These are phyloP conservation scores for Streptopelia turtur DNA, from an alignment of 2,797 vertebrate species.

Conservation along the genomic window DNA sequence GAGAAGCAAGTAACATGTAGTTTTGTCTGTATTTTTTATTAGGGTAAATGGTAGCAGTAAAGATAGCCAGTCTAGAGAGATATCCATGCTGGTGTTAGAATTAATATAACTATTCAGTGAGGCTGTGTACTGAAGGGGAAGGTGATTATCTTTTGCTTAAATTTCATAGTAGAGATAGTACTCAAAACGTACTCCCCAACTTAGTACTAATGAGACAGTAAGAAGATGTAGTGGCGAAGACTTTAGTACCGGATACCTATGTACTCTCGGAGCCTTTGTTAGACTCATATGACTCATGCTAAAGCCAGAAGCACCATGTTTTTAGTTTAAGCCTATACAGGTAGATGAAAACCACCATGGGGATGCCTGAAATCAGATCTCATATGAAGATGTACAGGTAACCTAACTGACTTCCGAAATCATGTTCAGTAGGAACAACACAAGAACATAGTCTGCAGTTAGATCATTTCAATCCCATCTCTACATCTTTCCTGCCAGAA, in stretches of 20 bases:
- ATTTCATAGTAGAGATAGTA: background rate
- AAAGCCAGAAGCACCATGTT: background rate
- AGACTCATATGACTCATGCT: too few relatives aligned
- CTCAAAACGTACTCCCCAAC: background rate
- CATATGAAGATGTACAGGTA: background rate
- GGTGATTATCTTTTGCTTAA: background rate
- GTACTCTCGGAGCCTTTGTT: background rate
- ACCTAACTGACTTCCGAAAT: background rate
- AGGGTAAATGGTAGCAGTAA: background rate
- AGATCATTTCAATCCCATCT: background rate
- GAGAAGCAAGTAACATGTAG: background rate
- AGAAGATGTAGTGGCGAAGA: background rate
- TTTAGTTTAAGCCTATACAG: background rate
- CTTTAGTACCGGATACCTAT: rapidly evolving
- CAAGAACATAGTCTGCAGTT: rapidly evolving
- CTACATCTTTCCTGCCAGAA: background rate
- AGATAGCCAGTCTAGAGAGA: background rate
- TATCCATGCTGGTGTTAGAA: background rate
- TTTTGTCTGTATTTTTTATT: background rate
- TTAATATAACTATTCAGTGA: background rate
- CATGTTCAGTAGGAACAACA: background rate
- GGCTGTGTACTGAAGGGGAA: background rate
- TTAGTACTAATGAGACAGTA: background rate
- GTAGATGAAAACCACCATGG: background rate
- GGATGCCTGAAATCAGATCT: background rate